These are phyloP conservation scores for Orcinus orca DNA, from an alignment of 2,113 vertebrate species.

Conservation along the genomic window DNA sequence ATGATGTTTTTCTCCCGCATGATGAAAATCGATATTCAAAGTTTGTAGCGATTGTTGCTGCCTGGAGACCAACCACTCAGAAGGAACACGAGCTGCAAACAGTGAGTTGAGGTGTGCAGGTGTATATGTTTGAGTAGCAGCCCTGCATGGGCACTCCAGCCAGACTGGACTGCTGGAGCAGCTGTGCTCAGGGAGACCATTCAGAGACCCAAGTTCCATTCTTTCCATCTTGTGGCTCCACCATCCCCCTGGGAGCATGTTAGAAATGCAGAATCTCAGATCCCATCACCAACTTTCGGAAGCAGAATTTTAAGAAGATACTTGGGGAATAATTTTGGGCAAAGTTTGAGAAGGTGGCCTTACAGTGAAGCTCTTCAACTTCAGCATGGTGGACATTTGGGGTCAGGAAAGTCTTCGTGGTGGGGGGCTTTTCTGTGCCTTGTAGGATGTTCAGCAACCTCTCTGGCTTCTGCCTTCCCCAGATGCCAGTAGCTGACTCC, in stretches of 20 bases:
- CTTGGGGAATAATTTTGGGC: background rate
- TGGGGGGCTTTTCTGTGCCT: no score
- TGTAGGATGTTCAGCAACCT: background rate
- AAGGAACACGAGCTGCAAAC: background rate
- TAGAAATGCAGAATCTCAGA: background rate
- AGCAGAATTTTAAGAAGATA: background rate
- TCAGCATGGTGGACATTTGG: background rate
- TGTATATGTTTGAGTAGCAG: background rate
- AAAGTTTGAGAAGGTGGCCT: background rate
- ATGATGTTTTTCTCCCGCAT: background rate
- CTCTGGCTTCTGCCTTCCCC: background rate
- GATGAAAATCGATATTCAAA: background rate
- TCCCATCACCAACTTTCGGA: background rate
- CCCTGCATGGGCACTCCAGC: fast-evolving
- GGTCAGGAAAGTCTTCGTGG: background rate
- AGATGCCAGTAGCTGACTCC: background rate
- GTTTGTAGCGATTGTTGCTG: background rate
- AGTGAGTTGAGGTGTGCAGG: background rate
- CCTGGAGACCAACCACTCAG: background rate
- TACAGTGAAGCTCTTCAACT: background rate
- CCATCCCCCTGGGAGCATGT: background rate
- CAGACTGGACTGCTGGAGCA: background rate
- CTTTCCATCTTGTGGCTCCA: background rate
- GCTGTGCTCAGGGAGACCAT: background rate
- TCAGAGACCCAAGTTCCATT: background rate